Evolutionary conservation across 2,797 vertebrate species (phyloP).

Genomic region (Myotis myotis): DNA sequence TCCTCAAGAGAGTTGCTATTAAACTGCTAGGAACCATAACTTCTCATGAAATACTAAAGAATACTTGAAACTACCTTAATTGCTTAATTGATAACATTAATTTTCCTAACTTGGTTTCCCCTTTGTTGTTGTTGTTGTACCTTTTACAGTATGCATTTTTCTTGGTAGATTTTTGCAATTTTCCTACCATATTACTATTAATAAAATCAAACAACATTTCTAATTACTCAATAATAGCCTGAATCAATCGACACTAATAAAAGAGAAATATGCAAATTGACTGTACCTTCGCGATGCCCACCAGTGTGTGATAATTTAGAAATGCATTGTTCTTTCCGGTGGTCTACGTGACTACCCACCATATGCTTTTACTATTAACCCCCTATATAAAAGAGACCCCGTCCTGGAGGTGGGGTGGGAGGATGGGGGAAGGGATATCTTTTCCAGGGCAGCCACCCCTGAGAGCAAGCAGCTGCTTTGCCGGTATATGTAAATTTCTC

Average conservation of each 20-base stretch:
- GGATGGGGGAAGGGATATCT: accelerated
- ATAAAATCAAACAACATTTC: not conserved
- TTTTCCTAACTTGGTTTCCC: not conserved
- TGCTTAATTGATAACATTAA: not conserved
- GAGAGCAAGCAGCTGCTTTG: not conserved
- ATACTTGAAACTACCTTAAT: not conserved
- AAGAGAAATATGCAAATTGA: too few species aligned
- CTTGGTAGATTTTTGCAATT: not conserved
- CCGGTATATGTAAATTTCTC: not conserved
- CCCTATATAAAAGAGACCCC: not conserved
- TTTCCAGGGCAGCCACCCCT: not conserved
- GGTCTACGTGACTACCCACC: not conserved
- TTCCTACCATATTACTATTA: not conserved
- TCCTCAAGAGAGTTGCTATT: not conserved
- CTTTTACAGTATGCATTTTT: not conserved
- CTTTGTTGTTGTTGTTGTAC: not conserved
- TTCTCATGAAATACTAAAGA: not conserved
- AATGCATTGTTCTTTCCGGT: not conserved
- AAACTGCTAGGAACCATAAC: not conserved
- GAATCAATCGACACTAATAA: not conserved
- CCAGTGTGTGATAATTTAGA: not conserved
- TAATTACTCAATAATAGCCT: not conserved
- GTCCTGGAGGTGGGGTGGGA: accelerated
- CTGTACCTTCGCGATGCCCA: too few species aligned
- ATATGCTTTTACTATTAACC: not conserved